Evolutionary conservation across 1,140 invertebrate genomes (phyloP), one percentile per base, ranked within the genome.

Genomic region (Trichogramma pretiosum): DNA sequence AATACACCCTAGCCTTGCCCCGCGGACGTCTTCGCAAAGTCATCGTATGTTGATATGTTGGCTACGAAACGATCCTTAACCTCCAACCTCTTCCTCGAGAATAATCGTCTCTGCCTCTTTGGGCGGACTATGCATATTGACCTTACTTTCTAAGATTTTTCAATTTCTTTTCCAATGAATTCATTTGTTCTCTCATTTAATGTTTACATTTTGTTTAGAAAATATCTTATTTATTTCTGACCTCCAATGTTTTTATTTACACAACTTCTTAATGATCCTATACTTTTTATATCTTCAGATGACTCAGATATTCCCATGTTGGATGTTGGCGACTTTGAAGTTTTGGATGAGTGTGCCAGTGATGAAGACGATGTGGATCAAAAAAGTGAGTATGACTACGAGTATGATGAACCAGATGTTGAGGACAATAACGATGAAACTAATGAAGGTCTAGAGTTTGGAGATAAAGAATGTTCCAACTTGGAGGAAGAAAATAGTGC

Each of bases 291-390:
- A 23, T 38, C 41, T 33, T 19, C 16, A 60, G 60, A 60, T 23
- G 50, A 54, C 38, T 45, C 41, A 22, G 56, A 46, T 17, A 39
- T 30, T 50, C 35, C 55, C 39, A 52, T 42, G 21, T 56, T 57
- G 30, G 56, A 61, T 42, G 58, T 56, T 9, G 57, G 57, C 32
- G 53, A 58, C 5, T 59, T 62, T 42, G 46, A 66, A 48, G 49
- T 67, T 21, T 36, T 63, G 26, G 62, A 67, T 32, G 62, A 64
- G 46, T 61, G 59, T 45, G 23, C 36, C 2, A 60, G 55, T 40
- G 61, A 67, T 14, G 62, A 28, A 11, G 24, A 28, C 11, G 24
- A 21, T 5, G 24, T 28, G 5, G 11, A 7, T 28, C 11, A 5
- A 11, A 19, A n/a, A n/a, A n/a, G n/a, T 8, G 42, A 35, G n/a